These are phyloP conservation scores for Cirrhinus mrigala DNA, from an alignment of 2,797 vertebrate genomes.

Conservation along the genomic window DNA sequence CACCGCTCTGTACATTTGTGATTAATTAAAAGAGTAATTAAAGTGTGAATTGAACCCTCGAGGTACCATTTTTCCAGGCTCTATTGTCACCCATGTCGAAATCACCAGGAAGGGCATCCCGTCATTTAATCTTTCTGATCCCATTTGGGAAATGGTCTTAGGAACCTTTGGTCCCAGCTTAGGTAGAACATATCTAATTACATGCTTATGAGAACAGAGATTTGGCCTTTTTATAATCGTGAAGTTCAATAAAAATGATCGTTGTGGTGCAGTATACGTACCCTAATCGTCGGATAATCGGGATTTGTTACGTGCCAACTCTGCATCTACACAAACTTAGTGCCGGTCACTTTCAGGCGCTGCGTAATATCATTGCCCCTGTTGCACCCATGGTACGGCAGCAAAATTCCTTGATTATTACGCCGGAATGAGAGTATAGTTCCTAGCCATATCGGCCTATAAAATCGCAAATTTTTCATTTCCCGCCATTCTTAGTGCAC, in stretches of 20 bases:
- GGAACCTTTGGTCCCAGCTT: slow-evolving; percentile 23
- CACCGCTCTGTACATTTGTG: slow-evolving; percentile 25
- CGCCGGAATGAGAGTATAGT: too few relatives aligned
- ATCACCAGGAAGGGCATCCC: slow-evolving; percentile 32
- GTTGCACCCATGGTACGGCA: too few relatives aligned
- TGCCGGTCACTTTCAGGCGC: too few relatives aligned
- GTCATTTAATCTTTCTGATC: slow-evolving; percentile 31
- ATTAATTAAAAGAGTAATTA: slow-evolving; percentile 57
- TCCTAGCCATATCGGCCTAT: too few relatives aligned
- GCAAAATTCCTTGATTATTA: too few relatives aligned
- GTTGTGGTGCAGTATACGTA: neutral
- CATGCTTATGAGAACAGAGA: slow-evolving; percentile 24
- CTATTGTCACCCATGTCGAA: slow-evolving; percentile 20
- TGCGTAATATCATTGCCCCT: too few relatives aligned
- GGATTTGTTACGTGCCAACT: neutral
- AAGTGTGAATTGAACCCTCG: slow-evolving; percentile 35
- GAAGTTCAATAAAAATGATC: neutral
- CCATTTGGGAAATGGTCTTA: slow-evolving; percentile 29
- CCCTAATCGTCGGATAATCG: neutral
- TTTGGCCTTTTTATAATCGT: slow-evolving; percentile 25
- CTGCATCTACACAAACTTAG: too few relatives aligned
- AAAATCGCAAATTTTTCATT: too few relatives aligned
- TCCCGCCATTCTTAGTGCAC: too few relatives aligned
- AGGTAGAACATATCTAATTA: slow-evolving; percentile 27
- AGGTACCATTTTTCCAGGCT: slow-evolving; percentile 26